phyloP scores from a whole-genome alignment of 2,888 invertebrate species.

The Ophioninae sp. region DNA sequence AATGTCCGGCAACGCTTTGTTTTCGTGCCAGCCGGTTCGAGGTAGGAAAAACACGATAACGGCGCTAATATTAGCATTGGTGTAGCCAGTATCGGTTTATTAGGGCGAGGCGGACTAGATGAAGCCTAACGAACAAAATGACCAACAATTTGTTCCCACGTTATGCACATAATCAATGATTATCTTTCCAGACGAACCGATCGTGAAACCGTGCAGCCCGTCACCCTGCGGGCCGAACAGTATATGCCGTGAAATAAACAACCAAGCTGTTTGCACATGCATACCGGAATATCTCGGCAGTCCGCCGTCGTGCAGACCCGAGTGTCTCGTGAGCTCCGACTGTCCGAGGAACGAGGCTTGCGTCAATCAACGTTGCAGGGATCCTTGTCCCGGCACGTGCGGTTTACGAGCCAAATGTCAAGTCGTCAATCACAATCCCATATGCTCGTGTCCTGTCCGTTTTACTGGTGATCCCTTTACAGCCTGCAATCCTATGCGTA shows the following conservation, averaged over 20 bases:
- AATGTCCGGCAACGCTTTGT: constrained; percentile 81
- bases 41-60: constrained; percentile 68
- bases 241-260: constrained; percentile 85
- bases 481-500: constrained; percentile 83
- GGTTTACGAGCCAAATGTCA: constrained; percentile 84
- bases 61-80: no score
- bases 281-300: constrained; percentile 85
- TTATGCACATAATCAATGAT: no score
- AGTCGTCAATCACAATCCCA: constrained; percentile 86
- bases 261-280: constrained; percentile 86
- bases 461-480: constrained; percentile 85
- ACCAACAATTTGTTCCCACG: no score
- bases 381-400: constrained; percentile 84
- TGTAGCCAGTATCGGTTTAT: not conserved
- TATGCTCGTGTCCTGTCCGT: constrained; percentile 84
- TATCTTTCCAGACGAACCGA: constrained; percentile 62
- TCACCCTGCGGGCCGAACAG: constrained; percentile 88
- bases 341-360: constrained; percentile 86
- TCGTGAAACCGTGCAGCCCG: constrained; percentile 83
- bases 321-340: constrained; percentile 86
- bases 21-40: constrained; percentile 77
- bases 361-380: constrained; percentile 85
- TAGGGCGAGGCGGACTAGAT: no score
- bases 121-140: no score
- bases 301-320: constrained; percentile 86